phyloP scores from a whole-genome alignment of 2,113 vertebrate species.

The Pimephales promelas region DNA sequence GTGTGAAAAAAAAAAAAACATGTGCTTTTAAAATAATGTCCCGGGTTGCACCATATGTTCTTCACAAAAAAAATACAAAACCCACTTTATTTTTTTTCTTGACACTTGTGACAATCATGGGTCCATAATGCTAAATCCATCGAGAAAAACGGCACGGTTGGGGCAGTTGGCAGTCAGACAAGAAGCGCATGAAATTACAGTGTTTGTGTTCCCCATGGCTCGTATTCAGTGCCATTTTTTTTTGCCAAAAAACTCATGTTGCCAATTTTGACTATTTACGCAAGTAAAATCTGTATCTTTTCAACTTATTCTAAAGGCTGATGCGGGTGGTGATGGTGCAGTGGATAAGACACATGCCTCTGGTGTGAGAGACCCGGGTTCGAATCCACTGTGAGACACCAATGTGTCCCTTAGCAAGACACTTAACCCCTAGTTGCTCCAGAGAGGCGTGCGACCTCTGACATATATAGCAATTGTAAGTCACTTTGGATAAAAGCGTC shows the following conservation, averaged over 20 bases:
- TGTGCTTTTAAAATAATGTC: conserved; percentile 10
- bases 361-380: too few species aligned
- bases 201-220: conserved; percentile 9
- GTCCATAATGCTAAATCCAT: conserved; percentile 17
- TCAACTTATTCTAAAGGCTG: background rate
- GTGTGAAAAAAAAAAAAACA: conserved; percentile 13
- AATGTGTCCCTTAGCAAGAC: too few species aligned
- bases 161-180: conserved; percentile 17
- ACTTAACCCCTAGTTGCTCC: too few species aligned
- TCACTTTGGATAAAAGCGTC: too few species aligned
- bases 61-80: background rate
- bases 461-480: too few species aligned
- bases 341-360: too few species aligned
- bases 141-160: conserved; percentile 23
- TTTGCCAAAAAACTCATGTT: background rate
- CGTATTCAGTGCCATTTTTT: background rate
- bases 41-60: conserved; percentile 5
- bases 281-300: background rate
- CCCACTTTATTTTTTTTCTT: background rate
- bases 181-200: conserved; percentile 41
- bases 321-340: too few species aligned
- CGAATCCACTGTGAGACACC: too few species aligned
- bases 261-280: background rate
- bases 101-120: conserved; percentile 17
- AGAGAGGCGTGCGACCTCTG: too few species aligned